These are phyloP conservation scores for Cyprinella venusta DNA, from an alignment of 2,797 vertebrate genomes.

Conservation along the genomic window DNA sequence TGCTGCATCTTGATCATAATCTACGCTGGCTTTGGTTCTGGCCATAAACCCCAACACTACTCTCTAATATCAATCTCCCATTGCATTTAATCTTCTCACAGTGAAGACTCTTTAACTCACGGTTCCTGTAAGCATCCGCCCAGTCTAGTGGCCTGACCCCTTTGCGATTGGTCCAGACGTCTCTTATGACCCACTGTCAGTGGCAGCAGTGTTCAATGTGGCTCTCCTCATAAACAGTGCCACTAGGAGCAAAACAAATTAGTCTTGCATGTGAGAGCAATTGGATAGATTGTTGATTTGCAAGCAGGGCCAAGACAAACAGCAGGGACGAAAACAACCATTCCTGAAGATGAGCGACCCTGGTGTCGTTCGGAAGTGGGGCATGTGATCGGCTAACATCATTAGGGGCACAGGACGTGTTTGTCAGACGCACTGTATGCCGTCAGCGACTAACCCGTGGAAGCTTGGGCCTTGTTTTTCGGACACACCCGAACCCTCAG, in stretches of 20 bases:
- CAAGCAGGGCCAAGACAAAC: slow-evolving; percentile 64
- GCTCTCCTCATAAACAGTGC: slow-evolving; percentile 65
- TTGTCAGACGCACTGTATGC: slow-evolving; percentile 50
- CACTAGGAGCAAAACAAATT: slow-evolving; percentile 76
- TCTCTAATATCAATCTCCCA: background rate
- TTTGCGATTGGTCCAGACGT: slow-evolving; percentile 32
- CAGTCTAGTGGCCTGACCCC: slow-evolving; percentile 31
- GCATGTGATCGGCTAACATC: slow-evolving; percentile 65
- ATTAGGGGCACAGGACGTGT: slow-evolving; percentile 59
- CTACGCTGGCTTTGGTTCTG: background rate
- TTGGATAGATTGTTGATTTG: slow-evolving; percentile 64
- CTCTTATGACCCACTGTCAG: slow-evolving; percentile 55
- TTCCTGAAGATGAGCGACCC: slow-evolving; percentile 55
- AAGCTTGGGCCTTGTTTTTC: slow-evolving; percentile 25
- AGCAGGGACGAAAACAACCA: slow-evolving; percentile 63
- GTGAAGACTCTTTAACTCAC: background rate
- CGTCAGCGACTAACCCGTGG: slow-evolving; percentile 8
- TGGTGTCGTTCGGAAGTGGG: slow-evolving; percentile 56
- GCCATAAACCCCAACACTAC: background rate
- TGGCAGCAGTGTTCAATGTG: slow-evolving; percentile 59
- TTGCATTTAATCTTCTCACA: background rate
- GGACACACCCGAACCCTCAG: background rate
- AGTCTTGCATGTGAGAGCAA: slow-evolving; percentile 76
- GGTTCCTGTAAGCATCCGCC: slow-evolving; percentile 42
- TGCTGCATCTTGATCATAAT: background rate